Evolutionary conservation across 2,888 invertebrate genomes (phyloP).

Genomic region (Neoascia interrupta): DNA sequence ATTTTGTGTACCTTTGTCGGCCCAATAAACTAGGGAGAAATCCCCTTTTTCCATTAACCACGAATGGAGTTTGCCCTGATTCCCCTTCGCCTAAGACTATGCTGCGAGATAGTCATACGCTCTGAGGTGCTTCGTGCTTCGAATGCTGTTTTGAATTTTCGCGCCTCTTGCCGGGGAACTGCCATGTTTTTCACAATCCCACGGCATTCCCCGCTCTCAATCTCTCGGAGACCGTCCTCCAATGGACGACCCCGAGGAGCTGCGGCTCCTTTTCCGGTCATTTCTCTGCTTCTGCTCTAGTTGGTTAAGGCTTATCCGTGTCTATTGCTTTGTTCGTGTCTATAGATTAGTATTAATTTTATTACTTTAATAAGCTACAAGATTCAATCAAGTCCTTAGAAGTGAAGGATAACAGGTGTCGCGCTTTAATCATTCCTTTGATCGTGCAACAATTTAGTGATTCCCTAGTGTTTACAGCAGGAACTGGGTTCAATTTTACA

Average conservation of each 20-base stretch:
- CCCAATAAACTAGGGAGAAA: constrained; percentile 14
- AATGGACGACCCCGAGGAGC: not conserved
- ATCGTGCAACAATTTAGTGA: not conserved
- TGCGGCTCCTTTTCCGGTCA: constrained; percentile 44
- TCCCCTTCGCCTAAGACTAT: constrained; percentile 22
- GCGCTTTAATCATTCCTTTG: constrained; percentile 3
- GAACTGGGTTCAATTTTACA: constrained; percentile 4
- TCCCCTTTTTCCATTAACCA: no score
- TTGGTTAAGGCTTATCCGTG: constrained; percentile 52
- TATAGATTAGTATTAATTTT: constrained; percentile 52
- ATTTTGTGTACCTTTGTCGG: constrained; percentile 6
- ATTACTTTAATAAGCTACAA: constrained; percentile 29
- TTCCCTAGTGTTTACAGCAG: constrained; percentile 7
- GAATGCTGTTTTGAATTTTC: constrained; percentile 1
- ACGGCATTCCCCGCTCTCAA: constrained; percentile 5
- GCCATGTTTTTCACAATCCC: constrained; percentile 49
- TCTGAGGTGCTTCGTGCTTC: not conserved
- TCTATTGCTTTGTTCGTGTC: constrained; percentile 55
- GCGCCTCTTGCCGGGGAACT: constrained; percentile 23
- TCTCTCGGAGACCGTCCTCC: not conserved
- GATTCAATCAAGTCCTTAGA: not conserved
- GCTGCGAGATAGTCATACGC: no score
- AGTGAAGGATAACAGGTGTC: not conserved
- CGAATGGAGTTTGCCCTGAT: no score
- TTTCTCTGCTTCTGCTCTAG: constrained; percentile 51